These are phyloP conservation scores for Chionodraco myersi DNA, from an alignment of 2,113 vertebrate genomes.

Conservation along the genomic window DNA sequence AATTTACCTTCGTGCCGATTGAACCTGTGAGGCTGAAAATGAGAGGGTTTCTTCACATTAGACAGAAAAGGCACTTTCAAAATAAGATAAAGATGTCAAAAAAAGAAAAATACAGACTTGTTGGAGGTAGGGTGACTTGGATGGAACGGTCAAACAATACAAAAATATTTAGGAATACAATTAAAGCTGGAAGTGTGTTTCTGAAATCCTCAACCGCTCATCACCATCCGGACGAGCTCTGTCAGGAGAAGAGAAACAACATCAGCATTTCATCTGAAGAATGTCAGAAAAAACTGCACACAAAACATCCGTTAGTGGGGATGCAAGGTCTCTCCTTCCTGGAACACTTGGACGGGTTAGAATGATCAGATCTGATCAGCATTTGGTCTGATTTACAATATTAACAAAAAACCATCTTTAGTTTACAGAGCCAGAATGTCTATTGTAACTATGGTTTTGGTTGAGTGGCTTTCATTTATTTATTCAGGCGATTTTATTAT, in stretches of 20 bases:
- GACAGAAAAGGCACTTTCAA: constrained; percentile 81
- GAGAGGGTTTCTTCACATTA: constrained; percentile 58
- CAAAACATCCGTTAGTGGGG: background rate
- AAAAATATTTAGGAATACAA: constrained; percentile 41
- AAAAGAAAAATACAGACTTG: constrained; percentile 28
- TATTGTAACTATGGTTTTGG: background rate
- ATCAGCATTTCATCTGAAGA: background rate
- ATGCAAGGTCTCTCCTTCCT: background rate
- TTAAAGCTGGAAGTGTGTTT: constrained; percentile 44
- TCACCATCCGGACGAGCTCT: constrained; percentile 94
- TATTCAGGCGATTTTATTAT: too few species aligned
- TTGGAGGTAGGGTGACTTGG: constrained; percentile 41
- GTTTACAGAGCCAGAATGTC: too few species aligned
- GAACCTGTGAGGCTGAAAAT: constrained; percentile 45
- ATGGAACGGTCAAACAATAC: constrained; percentile 39
- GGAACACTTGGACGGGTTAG: background rate
- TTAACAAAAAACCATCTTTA: background rate
- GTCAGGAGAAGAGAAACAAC: constrained; percentile 36
- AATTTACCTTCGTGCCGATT: constrained; percentile 20
- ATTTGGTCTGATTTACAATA: background rate
- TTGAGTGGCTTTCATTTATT: too few species aligned
- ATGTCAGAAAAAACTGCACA: constrained; percentile 10
- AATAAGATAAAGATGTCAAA: constrained; percentile 52
- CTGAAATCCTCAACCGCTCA: constrained; percentile 87
- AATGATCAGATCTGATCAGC: background rate